These are phyloP conservation scores for Temnothorax ravouxi DNA, from an alignment of 2,888 invertebrate species.

Conservation along the genomic window DNA sequence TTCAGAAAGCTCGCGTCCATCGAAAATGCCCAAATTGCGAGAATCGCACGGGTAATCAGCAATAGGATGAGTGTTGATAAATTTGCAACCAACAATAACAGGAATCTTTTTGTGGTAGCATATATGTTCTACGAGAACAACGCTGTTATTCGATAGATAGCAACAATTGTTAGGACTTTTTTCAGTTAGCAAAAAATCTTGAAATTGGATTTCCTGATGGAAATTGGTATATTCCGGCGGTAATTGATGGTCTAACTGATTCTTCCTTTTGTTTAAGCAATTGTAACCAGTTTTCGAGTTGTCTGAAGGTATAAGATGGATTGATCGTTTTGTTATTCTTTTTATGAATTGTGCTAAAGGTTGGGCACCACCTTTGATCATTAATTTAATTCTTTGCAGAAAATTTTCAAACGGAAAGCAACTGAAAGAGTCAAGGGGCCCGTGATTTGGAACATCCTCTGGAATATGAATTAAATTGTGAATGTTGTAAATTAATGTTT, in stretches of 20 bases:
- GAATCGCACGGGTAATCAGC: conserved; percentile 18
- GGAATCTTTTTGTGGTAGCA: neutral
- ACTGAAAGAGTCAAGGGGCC: neutral
- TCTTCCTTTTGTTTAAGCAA: conserved; percentile 12
- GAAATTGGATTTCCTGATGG: conserved; percentile 7
- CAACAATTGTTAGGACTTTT: conserved; percentile 19
- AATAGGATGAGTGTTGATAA: conserved; percentile 4
- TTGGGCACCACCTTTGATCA: conserved; percentile 2
- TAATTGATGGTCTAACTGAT: conserved; percentile 16
- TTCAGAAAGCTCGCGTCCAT: conserved; percentile 17
- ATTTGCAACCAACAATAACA: conserved; percentile 13
- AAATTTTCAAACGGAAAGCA: conserved; percentile 13
- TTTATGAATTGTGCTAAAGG: conserved; percentile 7
- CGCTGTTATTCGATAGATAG: neutral
- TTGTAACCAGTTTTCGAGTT: conserved; percentile 9
- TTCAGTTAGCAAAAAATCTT: neutral
- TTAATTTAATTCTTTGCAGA: conserved; percentile 19
- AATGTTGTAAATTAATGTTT: conserved; percentile 4
- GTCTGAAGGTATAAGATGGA: conserved; percentile 1
- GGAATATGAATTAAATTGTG: conserved; percentile 12
- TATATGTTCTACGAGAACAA: conserved; percentile 20
- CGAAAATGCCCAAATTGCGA: neutral
- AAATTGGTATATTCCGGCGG: neutral
- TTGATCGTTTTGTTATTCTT: conserved; percentile 18
- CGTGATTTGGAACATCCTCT: neutral